Conservation (phyloP, 2,888 invertebrate genomes). For the Scaptomyza parva region DNA sequence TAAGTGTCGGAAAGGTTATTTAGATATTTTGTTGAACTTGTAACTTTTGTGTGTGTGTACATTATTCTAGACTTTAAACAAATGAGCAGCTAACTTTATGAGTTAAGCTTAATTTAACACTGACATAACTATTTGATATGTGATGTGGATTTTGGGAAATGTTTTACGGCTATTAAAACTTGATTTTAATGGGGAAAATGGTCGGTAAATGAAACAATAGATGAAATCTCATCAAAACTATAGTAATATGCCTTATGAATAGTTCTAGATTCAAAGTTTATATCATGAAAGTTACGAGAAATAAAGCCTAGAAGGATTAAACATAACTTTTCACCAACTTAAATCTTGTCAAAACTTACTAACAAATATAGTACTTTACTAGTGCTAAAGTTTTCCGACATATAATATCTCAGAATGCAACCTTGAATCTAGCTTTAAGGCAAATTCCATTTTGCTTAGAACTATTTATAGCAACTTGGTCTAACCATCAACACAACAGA, state of each 20-base stretch:
- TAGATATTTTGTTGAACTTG: neutral
- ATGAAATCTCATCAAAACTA: neutral
- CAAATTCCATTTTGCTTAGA: constrained; percentile 6
- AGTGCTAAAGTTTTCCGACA: constrained; percentile 3
- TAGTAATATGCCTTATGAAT: too few relatives aligned
- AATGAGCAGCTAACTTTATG: neutral
- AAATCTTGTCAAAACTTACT: neutral
- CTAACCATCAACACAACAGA: constrained; percentile 12
- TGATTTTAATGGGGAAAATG: too few relatives aligned
- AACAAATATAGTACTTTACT: neutral
- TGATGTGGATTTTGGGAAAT: too few relatives aligned
- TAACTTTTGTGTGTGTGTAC: neutral
- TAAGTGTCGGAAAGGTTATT: neutral
- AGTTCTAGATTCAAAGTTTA: too few relatives aligned
- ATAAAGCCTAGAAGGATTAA: neutral
- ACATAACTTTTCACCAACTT: neutral
- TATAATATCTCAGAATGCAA: neutral
- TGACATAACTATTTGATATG: neutral
- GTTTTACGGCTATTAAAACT: too few relatives aligned
- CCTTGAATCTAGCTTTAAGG: neutral
- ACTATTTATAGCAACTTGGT: constrained; percentile 1
- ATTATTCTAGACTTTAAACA: neutral
- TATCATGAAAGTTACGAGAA: neutral
- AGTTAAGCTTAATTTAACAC: too few relatives aligned
- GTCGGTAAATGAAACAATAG: too few relatives aligned